Evolutionary conservation across 2,113 vertebrate genomes (phyloP), one percentile per base, ranked within the genome.

Genomic region (Marmota monax): DNA sequence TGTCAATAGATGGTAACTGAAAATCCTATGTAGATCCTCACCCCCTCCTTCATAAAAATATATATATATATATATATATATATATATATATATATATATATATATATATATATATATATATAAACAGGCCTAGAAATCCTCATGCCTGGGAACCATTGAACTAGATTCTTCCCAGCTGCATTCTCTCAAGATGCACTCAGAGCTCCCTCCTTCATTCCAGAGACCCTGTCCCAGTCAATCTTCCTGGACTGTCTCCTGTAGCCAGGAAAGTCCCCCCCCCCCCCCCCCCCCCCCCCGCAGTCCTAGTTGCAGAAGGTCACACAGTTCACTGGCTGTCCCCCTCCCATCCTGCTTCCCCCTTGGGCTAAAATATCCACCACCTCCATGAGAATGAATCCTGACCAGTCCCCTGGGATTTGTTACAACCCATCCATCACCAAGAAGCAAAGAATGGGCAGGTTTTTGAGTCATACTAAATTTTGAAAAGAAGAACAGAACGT

Each of bases 211-310:
- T 80, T 11, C 3, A 14, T 45, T 72, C 11, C 9, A 10, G 0
- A 29, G 77, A 39, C 32, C 39, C 34, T 51, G 53, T 9, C 61
- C 34, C 73, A n/a, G 37, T 2, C 9, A 1, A 4, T 29, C 16
- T n/a, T 7, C 32, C 37, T 13, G n/a, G 8, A 32, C 56, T 65
- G 29, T 22, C 29, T n/a, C 32, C 20, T 2, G 18, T 29, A 32
- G 77, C 48, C 67, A 9, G n/a, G 17, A 37, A 29, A 25, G 42
- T 42, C 51, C 4, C 2, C 16, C 37, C 34, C 16, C 37, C 34
- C 16, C 37, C 34, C n/a, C 51, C 4, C 2, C 51, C 4, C 2
- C 51, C 4, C 2, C 16, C 37, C 34, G 32, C 7, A 1, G 53
- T 20, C 17, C 22, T 27, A 11, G 9, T 17, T 10, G 1, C 39